A percentile compares a stretch with the other conserved stretches of the same genome.
Conservation (phyloP, 2,888 invertebrate genomes). For the Entomobrya multifasciata region DNA sequence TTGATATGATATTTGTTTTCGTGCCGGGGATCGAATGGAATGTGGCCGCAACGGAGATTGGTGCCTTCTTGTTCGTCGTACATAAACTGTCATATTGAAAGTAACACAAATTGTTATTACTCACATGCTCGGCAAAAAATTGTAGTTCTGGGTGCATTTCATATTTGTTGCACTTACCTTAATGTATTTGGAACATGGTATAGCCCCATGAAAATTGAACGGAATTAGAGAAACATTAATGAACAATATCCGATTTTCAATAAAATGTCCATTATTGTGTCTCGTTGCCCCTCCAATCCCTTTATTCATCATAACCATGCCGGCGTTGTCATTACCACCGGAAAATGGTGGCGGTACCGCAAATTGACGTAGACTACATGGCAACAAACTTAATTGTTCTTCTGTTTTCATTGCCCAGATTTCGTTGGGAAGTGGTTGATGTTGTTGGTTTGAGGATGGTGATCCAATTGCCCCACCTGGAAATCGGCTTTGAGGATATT, state of each 20-base stretch:
- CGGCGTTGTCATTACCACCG: background rate
- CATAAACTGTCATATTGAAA: slow-evolving; percentile 47
- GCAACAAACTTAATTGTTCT: slow-evolving; percentile 30
- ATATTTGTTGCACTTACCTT: slow-evolving; percentile 41
- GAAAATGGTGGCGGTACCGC: slow-evolving; percentile 49
- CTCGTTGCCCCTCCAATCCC: background rate
- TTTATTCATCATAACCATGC: slow-evolving; percentile 42
- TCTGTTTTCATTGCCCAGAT: slow-evolving; percentile 70
- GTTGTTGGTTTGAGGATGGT: background rate
- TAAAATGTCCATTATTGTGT: slow-evolving; percentile 60
- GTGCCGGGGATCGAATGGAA: slow-evolving; percentile 52
- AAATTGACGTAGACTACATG: slow-evolving; percentile 50
- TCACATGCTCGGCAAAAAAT: background rate
- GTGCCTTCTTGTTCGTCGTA: slow-evolving; percentile 71
- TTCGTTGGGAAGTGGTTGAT: slow-evolving; percentile 57
- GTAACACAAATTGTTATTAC: background rate
- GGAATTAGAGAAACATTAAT: slow-evolving; percentile 65
- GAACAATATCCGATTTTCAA: slow-evolving; percentile 63
- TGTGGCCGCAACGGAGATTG: slow-evolving; percentile 53
- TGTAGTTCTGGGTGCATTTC: background rate
- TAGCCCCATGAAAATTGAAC: slow-evolving; percentile 67
- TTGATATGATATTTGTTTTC: slow-evolving; percentile 66
- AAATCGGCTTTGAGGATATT: slow-evolving; percentile 28
- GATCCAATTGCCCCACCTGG: background rate
- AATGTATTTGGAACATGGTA: slow-evolving; percentile 64